A percentile compares a stretch with the other conserved stretches of the same genome.
These are phyloP conservation scores for Nyleta sp. DNA, from an alignment of 2,888 invertebrate genomes.

Conservation along the genomic window DNA sequence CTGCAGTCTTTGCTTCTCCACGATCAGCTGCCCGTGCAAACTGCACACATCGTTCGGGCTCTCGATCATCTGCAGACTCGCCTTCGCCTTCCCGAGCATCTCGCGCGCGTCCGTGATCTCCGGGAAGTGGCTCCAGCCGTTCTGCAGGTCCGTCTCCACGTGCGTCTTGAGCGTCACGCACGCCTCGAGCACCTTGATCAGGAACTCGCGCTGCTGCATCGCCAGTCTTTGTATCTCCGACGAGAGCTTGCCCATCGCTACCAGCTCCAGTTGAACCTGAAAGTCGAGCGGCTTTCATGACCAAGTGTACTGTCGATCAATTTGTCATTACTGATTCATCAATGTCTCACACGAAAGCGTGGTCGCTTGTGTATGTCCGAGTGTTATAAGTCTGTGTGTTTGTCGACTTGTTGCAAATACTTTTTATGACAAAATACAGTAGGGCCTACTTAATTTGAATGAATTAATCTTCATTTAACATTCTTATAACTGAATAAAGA, in stretches of 20 bases:
- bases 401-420: too few relatives aligned
- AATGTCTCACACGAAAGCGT: too few relatives aligned
- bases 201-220: constrained; percentile 88
- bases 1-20: constrained; percentile 87
- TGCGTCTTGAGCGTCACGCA: constrained; percentile 89
- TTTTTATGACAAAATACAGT: too few relatives aligned
- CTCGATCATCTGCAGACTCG: constrained; percentile 85
- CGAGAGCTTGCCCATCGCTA: constrained; percentile 87
- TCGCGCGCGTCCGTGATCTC: constrained; percentile 88
- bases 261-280: constrained; percentile 86
- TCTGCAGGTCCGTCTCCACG: constrained; percentile 89
- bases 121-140: constrained; percentile 86
- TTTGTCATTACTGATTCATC: too few relatives aligned
- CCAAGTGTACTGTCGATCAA: too few relatives aligned
- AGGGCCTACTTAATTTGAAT: too few relatives aligned
- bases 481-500: too few relatives aligned
- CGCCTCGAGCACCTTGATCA: constrained; percentile 89
- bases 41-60: constrained; percentile 85
- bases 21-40: constrained; percentile 85
- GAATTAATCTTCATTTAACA: not conserved
- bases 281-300: too few relatives aligned
- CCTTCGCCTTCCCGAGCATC: constrained; percentile 85
- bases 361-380: too few relatives aligned
- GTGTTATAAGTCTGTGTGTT: too few relatives aligned
- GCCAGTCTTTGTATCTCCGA: constrained; percentile 88